Conservation (phyloP, 2,797 vertebrate genomes). For the Coregonus suidteri region DNA sequence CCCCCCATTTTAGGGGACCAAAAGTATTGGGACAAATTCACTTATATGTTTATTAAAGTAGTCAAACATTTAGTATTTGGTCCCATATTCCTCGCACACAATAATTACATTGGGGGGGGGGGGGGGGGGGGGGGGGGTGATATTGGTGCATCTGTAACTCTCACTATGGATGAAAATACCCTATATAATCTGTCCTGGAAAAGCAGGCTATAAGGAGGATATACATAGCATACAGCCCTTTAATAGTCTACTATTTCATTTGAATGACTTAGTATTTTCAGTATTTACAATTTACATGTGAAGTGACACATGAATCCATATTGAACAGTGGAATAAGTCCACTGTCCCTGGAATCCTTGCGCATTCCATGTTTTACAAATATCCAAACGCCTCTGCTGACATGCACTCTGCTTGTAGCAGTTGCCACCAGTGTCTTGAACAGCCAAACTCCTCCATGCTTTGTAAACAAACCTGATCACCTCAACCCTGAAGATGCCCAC, state of each 20-base stretch:
- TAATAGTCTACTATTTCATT: background rate
- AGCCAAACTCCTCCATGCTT: slow-evolving; percentile 59
- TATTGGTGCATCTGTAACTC: no score
- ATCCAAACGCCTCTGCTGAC: slow-evolving; percentile 51
- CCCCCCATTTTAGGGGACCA: no score
- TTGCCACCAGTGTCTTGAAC: slow-evolving; percentile 70
- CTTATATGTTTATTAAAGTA: no score
- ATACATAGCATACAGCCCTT: background rate
- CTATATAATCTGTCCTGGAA: no score
- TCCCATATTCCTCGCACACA: no score
- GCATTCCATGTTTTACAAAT: slow-evolving; percentile 24
- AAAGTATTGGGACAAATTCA: no score
- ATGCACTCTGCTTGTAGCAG: slow-evolving; percentile 68
- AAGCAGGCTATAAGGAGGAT: background rate
- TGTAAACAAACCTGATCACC: slow-evolving; percentile 73
- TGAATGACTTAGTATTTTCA: background rate
- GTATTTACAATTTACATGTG: no score
- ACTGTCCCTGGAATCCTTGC: background rate
- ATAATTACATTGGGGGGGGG: no score
- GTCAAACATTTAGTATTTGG: no score
- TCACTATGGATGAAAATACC: no score
- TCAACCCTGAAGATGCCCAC: slow-evolving; percentile 62
- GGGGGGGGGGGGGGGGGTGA: no score
- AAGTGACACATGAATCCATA: background rate
- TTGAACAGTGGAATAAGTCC: background rate